phyloP scores from a whole-genome alignment of 2,797 vertebrate genomes.

The Sparus aurata region DNA sequence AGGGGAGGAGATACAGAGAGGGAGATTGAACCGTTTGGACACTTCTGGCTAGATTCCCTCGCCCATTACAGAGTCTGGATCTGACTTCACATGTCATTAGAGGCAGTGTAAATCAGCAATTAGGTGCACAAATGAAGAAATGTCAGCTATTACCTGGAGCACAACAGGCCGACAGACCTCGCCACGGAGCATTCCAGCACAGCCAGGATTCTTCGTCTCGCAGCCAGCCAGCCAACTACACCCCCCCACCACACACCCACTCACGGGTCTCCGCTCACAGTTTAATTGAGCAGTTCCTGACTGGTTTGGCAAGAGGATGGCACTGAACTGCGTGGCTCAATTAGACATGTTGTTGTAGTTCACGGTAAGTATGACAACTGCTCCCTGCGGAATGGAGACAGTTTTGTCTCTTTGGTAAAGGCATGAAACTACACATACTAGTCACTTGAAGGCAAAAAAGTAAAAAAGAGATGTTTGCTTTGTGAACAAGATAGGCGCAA shows the following conservation, averaged over 20 bases:
- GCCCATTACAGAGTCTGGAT: conserved; percentile 75
- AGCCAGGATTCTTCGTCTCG: conserved; percentile 51
- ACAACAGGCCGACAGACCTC: conserved; percentile 64
- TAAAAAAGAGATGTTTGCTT: conserved; percentile 1
- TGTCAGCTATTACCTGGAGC: conserved; percentile 78
- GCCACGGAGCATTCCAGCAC: conserved; percentile 57
- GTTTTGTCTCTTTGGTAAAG: conserved; percentile 15
- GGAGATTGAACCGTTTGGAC: conserved; percentile 73
- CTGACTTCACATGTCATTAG: conserved; percentile 75
- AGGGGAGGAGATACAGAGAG: conserved; percentile 52
- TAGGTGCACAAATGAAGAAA: conserved; percentile 81
- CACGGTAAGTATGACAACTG: conserved; percentile 66
- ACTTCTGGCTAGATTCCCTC: conserved; percentile 79
- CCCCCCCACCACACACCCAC: conserved; percentile 29
- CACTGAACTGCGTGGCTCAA: conserved; percentile 66
- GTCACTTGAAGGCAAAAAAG: not conserved
- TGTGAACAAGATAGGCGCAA: not conserved
- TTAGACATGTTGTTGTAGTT: conserved; percentile 76
- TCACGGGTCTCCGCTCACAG: conserved; percentile 35
- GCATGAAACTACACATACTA: conserved; percentile 13
- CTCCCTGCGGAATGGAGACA: conserved; percentile 43
- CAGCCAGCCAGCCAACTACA: conserved; percentile 47
- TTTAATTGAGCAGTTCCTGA: conserved; percentile 58
- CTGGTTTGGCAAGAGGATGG: conserved; percentile 56
- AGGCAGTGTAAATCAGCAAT: conserved; percentile 83